A percentile compares a stretch with the other conserved stretches of the same genome.
Evolutionary conservation across 2,888 invertebrate genomes (phyloP).

Genomic region (Cyclophora albipunctata): DNA sequence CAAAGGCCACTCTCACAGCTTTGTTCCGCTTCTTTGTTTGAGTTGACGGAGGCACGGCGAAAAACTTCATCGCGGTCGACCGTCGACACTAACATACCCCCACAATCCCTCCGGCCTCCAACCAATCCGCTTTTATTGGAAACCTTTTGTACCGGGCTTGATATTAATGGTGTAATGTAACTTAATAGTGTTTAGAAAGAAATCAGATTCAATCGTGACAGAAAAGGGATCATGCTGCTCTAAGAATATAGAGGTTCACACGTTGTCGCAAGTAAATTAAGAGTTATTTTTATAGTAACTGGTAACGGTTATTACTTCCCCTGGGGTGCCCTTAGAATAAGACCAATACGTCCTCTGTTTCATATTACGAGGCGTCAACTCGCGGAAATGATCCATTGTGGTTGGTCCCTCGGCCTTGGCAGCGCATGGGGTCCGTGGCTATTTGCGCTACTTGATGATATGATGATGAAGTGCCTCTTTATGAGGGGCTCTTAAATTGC

Average conservation of each 20-base stretch:
- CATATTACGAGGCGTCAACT: conserved; percentile 49
- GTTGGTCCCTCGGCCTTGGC: conserved; percentile 33
- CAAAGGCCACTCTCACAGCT: conserved; percentile 68
- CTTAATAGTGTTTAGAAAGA: neutral
- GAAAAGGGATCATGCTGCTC: no score
- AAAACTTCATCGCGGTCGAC: conserved; percentile 46
- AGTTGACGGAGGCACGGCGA: conserved; percentile 52
- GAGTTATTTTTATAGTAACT: no score
- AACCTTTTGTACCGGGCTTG: conserved; percentile 9
- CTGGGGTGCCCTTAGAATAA: no score
- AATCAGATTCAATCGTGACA: no score
- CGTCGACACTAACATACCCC: conserved; percentile 26
- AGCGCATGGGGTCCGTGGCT: conserved; percentile 46
- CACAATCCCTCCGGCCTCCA: conserved; percentile 24
- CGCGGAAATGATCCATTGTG: conserved; percentile 66
- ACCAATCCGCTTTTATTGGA: conserved; percentile 36
- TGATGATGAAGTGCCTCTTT: conserved; percentile 50
- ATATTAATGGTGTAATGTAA: neutral
- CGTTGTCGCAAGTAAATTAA: no score
- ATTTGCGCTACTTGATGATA: conserved; percentile 47
- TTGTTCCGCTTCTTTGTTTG: conserved; percentile 72
- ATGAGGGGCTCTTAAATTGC: conserved; percentile 41
- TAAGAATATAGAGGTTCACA: no score
- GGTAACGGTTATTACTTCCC: no score
- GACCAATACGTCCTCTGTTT: conserved; percentile 1